phyloP scores from a whole-genome alignment of 2,888 invertebrate species.

The Caenorhabditis sp. region DNA sequence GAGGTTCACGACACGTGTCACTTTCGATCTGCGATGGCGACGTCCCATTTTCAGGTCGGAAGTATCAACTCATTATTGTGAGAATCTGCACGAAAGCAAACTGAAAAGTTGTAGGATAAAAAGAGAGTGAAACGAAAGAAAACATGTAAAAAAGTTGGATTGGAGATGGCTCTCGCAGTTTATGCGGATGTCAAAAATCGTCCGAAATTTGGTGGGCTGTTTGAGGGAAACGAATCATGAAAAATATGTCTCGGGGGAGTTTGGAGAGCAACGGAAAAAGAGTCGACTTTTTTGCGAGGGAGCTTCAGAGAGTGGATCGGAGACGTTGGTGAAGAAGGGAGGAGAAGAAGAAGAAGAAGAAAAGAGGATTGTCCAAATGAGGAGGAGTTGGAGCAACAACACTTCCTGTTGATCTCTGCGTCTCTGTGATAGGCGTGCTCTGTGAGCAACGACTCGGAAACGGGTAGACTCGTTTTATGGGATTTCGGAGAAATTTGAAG shows the following conservation, averaged over 20 bases:
- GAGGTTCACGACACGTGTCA: conserved; percentile 78
- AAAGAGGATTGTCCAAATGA: conserved; percentile 10
- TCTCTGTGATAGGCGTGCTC: conserved; percentile 4
- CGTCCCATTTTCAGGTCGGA: conserved; percentile 33
- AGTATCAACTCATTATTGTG: conserved; percentile 5
- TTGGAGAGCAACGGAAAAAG: conserved; percentile 9
- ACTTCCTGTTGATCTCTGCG: conserved; percentile 38
- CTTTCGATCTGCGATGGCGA: conserved; percentile 71
- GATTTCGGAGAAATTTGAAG: conserved; percentile 25
- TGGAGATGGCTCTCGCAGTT: conserved; percentile 9
- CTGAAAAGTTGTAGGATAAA: background rate
- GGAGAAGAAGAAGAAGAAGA: conserved; percentile 6
- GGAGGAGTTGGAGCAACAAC: conserved; percentile 6
- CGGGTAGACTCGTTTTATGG: conserved; percentile 37
- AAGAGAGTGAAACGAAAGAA: background rate
- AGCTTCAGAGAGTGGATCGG: conserved; percentile 29
- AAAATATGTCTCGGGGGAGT: conserved; percentile 57
- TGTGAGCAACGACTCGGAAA: no score
- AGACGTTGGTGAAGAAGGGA: conserved; percentile 1
- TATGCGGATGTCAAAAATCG: conserved; percentile 51
- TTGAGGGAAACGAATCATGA: conserved; percentile 53
- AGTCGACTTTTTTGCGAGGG: conserved; percentile 27
- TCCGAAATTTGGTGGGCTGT: conserved; percentile 46
- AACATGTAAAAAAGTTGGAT: conserved; percentile 18
- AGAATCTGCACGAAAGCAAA: background rate